These are phyloP conservation scores for Pseudochirops cupreus DNA, from an alignment of 2,797 vertebrate species.

Conservation along the genomic window DNA sequence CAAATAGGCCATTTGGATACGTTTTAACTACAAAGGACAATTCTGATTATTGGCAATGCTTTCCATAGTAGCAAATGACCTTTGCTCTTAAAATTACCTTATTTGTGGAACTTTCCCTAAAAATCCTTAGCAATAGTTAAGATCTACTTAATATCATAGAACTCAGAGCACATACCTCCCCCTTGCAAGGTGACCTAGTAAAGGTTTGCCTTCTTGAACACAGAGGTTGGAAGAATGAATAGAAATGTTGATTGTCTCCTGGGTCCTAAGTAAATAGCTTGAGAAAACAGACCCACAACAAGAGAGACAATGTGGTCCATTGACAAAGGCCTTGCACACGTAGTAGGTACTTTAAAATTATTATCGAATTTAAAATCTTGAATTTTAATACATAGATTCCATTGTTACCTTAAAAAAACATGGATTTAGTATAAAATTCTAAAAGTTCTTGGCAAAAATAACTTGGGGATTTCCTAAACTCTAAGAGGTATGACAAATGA, in stretches of 20 bases:
- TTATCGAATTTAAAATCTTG: not conserved
- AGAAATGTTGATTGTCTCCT: not conserved
- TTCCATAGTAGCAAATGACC: constrained; percentile 19
- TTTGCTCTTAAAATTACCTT: not conserved
- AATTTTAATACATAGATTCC: constrained; percentile 48
- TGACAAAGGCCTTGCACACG: not conserved
- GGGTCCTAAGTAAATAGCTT: not conserved
- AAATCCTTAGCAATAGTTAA: not conserved
- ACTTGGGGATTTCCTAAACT: constrained; percentile 60
- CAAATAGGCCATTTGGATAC: not conserved
- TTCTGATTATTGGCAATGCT: not conserved
- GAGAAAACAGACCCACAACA: not conserved
- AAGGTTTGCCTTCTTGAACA: not conserved
- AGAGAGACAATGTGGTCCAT: not conserved
- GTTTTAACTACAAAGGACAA: constrained; percentile 20
- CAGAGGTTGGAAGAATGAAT: not conserved
- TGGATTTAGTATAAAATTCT: constrained; percentile 52
- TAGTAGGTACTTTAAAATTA: not conserved
- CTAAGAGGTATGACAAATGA: constrained; percentile 62
- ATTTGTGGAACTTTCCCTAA: constrained; percentile 26
- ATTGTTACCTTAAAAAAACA: constrained; percentile 55
- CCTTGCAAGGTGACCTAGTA: not conserved
- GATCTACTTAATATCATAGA: constrained; percentile 6
- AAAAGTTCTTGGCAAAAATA: constrained; percentile 65
- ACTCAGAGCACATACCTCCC: not conserved